Evolutionary conservation across 2,888 invertebrate genomes (phyloP).

Genomic region (Amblyteles armatorius): DNA sequence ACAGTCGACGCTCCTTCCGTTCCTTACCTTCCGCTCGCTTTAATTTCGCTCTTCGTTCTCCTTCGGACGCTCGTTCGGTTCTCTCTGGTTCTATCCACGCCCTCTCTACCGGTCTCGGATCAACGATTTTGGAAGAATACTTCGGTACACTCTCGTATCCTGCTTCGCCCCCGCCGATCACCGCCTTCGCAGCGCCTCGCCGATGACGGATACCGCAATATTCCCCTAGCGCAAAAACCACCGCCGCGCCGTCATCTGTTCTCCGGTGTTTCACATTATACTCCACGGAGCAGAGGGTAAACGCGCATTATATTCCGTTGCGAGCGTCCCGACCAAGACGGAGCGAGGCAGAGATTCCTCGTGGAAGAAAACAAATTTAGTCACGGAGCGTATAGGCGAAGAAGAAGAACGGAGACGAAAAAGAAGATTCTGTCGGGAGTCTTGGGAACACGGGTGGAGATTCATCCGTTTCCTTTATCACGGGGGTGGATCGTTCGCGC

Average conservation of each 20-base stretch:
- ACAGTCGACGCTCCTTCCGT: conserved; percentile 71
- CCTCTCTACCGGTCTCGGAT: no score
- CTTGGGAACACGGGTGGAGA: conserved; percentile 38
- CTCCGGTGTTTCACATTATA: conserved; percentile 3
- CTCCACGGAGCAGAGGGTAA: conserved; percentile 5
- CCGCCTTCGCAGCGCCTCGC: neutral
- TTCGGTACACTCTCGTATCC: neutral
- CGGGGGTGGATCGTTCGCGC: conserved; percentile 44
- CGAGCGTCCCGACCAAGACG: conserved; percentile 2
- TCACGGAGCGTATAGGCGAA: conserved; percentile 1
- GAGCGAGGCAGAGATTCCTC: conserved; percentile 24
- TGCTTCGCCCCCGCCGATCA: neutral
- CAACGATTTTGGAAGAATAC: no score
- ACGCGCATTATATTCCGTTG: neutral
- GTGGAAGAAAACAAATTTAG: conserved; percentile 39
- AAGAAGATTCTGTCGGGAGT: conserved; percentile 36
- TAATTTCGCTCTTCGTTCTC: conserved; percentile 31
- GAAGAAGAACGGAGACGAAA: conserved; percentile 34
- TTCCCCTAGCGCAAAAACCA: conserved; percentile 1
- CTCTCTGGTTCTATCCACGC: neutral
- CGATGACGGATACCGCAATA: conserved; percentile 1
- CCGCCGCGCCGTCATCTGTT: neutral
- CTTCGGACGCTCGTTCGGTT: neutral
- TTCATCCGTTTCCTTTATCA: conserved; percentile 57
- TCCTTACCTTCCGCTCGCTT: conserved; percentile 53